These are phyloP conservation scores for Plumapathes pennacea DNA, from an alignment of 92 coral and sea anemone genomes.

Conservation along the genomic window DNA sequence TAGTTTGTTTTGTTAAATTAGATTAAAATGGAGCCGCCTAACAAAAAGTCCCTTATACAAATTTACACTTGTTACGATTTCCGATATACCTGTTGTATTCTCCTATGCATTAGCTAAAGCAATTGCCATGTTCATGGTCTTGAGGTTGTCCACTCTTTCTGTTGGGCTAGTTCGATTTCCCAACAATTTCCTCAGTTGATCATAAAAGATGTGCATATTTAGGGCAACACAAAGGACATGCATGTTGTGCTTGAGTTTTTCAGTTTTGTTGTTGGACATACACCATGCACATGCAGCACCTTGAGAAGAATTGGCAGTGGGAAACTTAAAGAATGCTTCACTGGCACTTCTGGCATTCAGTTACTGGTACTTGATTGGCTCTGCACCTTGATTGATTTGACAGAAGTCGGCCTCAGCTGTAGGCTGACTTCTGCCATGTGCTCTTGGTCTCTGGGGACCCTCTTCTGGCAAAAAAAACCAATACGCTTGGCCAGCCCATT, in stretches of 20 bases:
- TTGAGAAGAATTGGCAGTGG: conserved; percentile 36
- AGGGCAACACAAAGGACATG: conserved; percentile 41
- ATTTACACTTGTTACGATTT: conserved; percentile 37
- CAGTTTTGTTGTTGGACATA: background rate
- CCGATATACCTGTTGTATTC: conserved; percentile 50
- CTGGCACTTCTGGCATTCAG: conserved; percentile 34
- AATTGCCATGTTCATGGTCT: conserved; percentile 50
- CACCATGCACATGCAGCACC: background rate
- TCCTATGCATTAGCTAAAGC: conserved; percentile 36
- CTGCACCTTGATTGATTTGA: conserved; percentile 22
- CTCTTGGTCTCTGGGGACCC: conserved; percentile 25
- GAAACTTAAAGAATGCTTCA: conserved; percentile 56
- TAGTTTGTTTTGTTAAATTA: no score
- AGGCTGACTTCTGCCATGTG: conserved; percentile 27
- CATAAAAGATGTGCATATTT: conserved; percentile 46
- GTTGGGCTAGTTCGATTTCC: conserved; percentile 23
- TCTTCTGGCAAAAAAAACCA: conserved; percentile 25
- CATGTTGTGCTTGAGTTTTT: conserved; percentile 31
- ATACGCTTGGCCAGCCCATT: conserved; percentile 43
- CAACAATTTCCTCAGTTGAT: conserved; percentile 19
- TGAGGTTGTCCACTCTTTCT: background rate
- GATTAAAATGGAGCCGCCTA: no score
- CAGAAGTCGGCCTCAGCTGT: conserved; percentile 7
- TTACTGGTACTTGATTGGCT: conserved; percentile 10
- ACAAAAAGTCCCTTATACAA: no score